Base-by-base conservation (phyloP, 2,888 invertebrate genomes). In the Drosophila kanekoi region DNA sequence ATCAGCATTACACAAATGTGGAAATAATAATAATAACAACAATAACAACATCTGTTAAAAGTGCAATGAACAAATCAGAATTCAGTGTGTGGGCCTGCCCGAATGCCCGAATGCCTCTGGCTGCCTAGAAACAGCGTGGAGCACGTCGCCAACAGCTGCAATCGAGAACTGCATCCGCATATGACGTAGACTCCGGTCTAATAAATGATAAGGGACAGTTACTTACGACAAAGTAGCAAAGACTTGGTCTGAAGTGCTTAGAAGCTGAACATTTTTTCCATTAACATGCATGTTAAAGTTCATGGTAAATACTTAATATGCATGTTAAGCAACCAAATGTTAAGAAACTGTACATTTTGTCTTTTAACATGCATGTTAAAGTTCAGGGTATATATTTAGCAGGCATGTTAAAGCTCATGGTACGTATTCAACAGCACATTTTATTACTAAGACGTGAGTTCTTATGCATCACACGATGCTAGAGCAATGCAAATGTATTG, bases 1-100 rank as follows among this genome's bases (percentile, higher is more conserved):
- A 80, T 80, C 81, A 78, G 59, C 47, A 32, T 58, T 52, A 61
- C 59, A 53, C 45, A 45, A 77, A 72, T 68, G 63, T 66, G 77
- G 58, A 77, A 77, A 68, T 76, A 77, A 68, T 48, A 51, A 47
- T 38, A 70, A 57, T 60, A 54, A 38, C 32, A 23, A 23, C 40
- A 40, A 40, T n/a, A 69, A 48, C 43, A 66, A 66, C 67, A 66
- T 45, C 58, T 64, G 59, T 65, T 65, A 58, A 69, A 63, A 76
- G 59, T 72, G 59, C 72, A 75, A 43, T 43, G 67, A 66, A 71
- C 67, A 76, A 69, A 67, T 77, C 59, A 44, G 33, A 47, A 41
- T 40, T n/a, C 49, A 38, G 35, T 18, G 59, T 5, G 44, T 18
- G 43, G n/a, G 43, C 41, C 23, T 14, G 16, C n/a, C 53, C 18